Base-by-base conservation (phyloP, 2,113 vertebrate species). In the Rhinolophus ferrumequinum region DNA sequence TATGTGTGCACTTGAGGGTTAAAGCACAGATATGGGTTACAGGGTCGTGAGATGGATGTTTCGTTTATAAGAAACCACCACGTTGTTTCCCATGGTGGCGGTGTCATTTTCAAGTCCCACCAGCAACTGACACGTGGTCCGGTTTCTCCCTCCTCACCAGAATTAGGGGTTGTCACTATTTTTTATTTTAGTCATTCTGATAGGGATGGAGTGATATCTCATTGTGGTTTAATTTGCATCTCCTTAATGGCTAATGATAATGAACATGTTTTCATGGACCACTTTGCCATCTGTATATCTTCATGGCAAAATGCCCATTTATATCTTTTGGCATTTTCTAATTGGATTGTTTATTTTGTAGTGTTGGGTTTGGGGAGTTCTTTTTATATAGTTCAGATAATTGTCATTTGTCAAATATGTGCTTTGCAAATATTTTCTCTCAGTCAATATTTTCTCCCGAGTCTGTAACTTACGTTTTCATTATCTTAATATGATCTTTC, bases 301-400 rank as follows among this genome's bases (percentile, higher is more conserved):
- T 44, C 44, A 18, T 56, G 62, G 70, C 72, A 50, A 86, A 52
- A 77, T 60, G 44, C 35, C 50, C 79, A 22, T 38, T 35, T 72
- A 73, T 60, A 83, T 60, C 41, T 75, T 66, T 56, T 66, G 41
- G 79, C 56, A 26, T 92, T 84, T 75, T 84, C 56, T 75, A 76
- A 24, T 76, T 28, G 15, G 21, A 67, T 66, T 67, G 21, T 85
- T 85, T 76, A 52, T 33, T 66, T 67, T 66, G 21, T 76, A 67
- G 80, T 73, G 44, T 18, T 54, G 90, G 10, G 18, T 64, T 38
- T 52, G 7, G 80, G 69, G 33, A 33, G 44, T 64, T 84, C 69
- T 92, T 75, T 84, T 16, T 64, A 9, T 18, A 18, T 5, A 26
- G n/a, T 13, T 54, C 19, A 10, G n/a, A 13, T 75, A 13, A 50